phyloP scores from a whole-genome alignment of 2,113 vertebrate species.

The Actenoides lindsayi region DNA sequence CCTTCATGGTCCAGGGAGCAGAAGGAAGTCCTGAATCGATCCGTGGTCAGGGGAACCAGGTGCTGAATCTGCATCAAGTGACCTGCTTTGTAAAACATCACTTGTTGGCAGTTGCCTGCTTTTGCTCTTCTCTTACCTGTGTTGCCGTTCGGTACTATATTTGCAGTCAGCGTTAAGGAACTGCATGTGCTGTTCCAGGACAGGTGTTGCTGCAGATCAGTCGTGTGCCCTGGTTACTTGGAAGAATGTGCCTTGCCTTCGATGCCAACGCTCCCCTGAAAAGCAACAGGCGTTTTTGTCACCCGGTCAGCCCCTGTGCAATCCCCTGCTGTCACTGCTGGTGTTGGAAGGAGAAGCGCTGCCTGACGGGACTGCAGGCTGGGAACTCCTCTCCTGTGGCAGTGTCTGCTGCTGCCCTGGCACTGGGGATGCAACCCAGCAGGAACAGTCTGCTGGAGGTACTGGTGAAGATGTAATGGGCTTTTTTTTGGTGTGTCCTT shows the following conservation, averaged over 20 bases:
- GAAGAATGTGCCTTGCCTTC: neutral
- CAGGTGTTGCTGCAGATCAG: neutral
- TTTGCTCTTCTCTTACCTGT: neutral
- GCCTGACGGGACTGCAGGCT: neutral
- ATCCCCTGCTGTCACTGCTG: neutral
- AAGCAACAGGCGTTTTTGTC: neutral
- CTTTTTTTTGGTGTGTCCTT: neutral
- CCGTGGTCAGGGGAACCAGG: neutral
- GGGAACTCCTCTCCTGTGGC: neutral
- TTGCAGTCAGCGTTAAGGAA: fast-evolving
- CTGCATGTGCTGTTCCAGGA: neutral
- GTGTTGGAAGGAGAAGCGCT: neutral
- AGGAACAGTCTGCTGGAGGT: neutral
- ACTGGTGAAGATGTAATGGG: neutral
- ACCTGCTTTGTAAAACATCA: neutral
- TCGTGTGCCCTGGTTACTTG: fast-evolving
- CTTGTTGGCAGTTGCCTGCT: fast-evolving
- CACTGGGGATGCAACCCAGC: neutral
- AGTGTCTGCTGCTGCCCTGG: neutral
- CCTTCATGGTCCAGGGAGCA: neutral
- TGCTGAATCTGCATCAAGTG: neutral
- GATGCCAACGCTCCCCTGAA: neutral
- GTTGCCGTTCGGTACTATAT: fast-evolving
- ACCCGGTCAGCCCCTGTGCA: neutral
- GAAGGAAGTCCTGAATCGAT: neutral